Base-by-base conservation (phyloP, 2,113 vertebrate genomes). In the Chloropsis cyanopogon region DNA sequence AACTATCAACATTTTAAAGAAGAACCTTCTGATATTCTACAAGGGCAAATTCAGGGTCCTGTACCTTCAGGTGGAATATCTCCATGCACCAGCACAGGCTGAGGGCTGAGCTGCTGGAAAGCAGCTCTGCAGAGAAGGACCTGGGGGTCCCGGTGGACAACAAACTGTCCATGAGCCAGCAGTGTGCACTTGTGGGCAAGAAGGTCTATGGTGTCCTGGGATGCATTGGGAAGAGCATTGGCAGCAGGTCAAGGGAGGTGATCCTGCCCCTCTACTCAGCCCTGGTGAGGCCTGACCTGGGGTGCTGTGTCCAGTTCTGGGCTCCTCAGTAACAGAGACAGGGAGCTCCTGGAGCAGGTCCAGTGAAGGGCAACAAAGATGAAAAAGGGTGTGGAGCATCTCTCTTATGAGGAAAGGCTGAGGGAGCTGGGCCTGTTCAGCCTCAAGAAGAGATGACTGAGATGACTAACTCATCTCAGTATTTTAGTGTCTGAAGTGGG, bases 261-360 rank as follows among this genome's bases (percentile, higher is more conserved):
- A 53, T 79, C 75, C 22, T 81, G 35, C 6, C 17, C 7, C 5
- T 71, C 24, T 49, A 1, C 50, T 73, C 37, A 65, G 26, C 35
- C 31, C 33, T 81, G 37, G 8, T 24, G 18, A 44, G 31, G 31
- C 26, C 37, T 13, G 4, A 47, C 5, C 12, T 81, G 37, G 18
- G 72, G 37, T 44, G 44, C 33, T 44, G 10, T 65, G 52, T 65
- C 5, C 31, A 44, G 31, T 33, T 88, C 68, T 81, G 52, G 33
- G 26, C 22, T 73, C 31, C 31, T 44, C 44, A 23, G 22, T 18
- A 12, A 42, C 42, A 31, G 31, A 28, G 26, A 72, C 8, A 19
- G 0, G 22, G 31, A 50, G 52, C 3, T 37, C 0, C 52, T 24
- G 37, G 50, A 66, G 2, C 8, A 5, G 8, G 22, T 65, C 5